These are phyloP conservation scores for Mactra quadrangularis DNA, from an alignment of 1,140 invertebrate species.

Conservation along the genomic window DNA sequence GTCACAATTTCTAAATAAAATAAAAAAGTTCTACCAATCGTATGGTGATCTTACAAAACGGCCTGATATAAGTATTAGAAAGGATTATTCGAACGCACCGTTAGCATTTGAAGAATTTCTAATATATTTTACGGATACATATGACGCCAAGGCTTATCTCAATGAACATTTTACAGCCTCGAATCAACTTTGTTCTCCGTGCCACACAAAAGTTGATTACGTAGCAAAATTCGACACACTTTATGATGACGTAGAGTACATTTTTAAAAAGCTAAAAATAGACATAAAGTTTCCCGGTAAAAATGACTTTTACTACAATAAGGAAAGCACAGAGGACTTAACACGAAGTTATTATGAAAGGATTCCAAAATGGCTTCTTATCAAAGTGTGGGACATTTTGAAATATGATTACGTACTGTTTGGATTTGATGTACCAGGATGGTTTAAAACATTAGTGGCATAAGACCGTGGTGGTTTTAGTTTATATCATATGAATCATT, in stretches of 20 bases:
- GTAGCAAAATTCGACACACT: conserved; percentile 42
- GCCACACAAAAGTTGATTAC: conserved; percentile 28
- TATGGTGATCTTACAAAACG: neutral
- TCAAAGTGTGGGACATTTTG: conserved; percentile 10
- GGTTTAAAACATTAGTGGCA: no score
- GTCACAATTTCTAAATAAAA: neutral
- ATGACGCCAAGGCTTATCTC: conserved; percentile 9
- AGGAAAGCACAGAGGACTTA: neutral
- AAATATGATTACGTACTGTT: conserved; percentile 38
- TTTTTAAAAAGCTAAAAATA: conserved; percentile 29
- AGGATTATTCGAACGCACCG: neutral
- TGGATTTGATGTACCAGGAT: conserved; percentile 19
- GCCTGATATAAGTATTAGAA: neutral
- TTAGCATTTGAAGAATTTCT: conserved; percentile 36
- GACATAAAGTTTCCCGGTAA: conserved; percentile 29
- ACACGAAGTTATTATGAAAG: conserved; percentile 7
- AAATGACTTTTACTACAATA: conserved; percentile 35
- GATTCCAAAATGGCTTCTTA: conserved; percentile 1
- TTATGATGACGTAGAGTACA: conserved; percentile 6
- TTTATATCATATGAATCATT: no score
- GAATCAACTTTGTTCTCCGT: conserved; percentile 20
- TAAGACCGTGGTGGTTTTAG: no score
- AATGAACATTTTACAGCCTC: conserved; percentile 47
- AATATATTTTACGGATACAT: conserved; percentile 14
- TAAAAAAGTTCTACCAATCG: neutral